phyloP scores from a whole-genome alignment of 2,113 vertebrate genomes.

The Bos taurus region ARS-UCD2.0 NC_037330.1:33424501-33425000 shows the following conservation, averaged over 20 bases:
- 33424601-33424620: background rate
- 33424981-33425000: background rate
- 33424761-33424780: background rate
- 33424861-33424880: background rate
- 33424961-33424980: background rate
- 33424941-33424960: background rate
- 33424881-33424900: background rate
- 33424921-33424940: background rate
- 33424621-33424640: background rate
- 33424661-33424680: background rate
- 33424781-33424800: background rate
- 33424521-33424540: conserved; percentile 37
- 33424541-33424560: background rate
- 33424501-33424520: conserved; percentile 37
- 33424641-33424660: background rate
- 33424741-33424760: background rate
- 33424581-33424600: background rate
- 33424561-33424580: background rate
- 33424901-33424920: background rate
- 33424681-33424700: background rate
- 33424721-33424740: background rate
- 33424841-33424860: background rate
- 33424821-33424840: background rate
- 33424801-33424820: background rate
- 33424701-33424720: conserved; percentile 29